Percentiles rank a stretch among this genome's conserved stretches.
Evolutionary conservation across 2,888 invertebrate species (phyloP).

Genomic region (Dysmachus trigonus): DNA sequence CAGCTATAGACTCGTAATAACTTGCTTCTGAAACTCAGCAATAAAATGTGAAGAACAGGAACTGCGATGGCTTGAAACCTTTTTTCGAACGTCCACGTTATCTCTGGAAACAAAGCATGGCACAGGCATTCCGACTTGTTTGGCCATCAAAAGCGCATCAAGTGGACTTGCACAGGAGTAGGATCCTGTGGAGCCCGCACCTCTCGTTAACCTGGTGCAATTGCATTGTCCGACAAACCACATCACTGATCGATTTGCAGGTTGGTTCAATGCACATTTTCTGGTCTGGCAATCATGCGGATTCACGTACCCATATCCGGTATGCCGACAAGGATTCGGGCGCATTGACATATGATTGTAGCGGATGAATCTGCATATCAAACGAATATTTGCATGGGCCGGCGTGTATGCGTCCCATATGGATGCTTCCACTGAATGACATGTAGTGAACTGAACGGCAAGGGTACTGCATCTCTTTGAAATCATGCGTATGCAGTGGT

Average conservation of each 20-base stretch:
- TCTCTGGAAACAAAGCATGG: not conserved
- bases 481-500: slow-evolving; percentile 33
- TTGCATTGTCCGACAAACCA: slow-evolving; percentile 41
- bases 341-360: slow-evolving; percentile 27
- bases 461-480: slow-evolving; percentile 23
- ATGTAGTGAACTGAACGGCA: not conserved
- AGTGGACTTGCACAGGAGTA: not conserved
- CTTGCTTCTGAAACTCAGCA: not conserved
- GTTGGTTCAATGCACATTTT: slow-evolving; percentile 31
- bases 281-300: slow-evolving; percentile 37
- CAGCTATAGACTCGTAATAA: not conserved
- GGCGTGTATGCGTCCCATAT: not conserved
- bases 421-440: slow-evolving; percentile 9
- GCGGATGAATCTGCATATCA: slow-evolving; percentile 33
- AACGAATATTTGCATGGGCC: slow-evolving; percentile 17
- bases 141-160: not conserved
- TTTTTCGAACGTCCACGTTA: not conserved
- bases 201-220: not conserved
- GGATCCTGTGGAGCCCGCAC: not conserved
- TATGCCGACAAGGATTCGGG: slow-evolving; percentile 24
- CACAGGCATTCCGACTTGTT: not conserved
- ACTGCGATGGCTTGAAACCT: not conserved
- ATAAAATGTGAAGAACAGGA: not conserved
- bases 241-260: slow-evolving; percentile 35
- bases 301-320: slow-evolving; percentile 24